These are phyloP conservation scores for Girardinus metallicus DNA, from an alignment of 2,797 vertebrate species.

Conservation along the genomic window DNA sequence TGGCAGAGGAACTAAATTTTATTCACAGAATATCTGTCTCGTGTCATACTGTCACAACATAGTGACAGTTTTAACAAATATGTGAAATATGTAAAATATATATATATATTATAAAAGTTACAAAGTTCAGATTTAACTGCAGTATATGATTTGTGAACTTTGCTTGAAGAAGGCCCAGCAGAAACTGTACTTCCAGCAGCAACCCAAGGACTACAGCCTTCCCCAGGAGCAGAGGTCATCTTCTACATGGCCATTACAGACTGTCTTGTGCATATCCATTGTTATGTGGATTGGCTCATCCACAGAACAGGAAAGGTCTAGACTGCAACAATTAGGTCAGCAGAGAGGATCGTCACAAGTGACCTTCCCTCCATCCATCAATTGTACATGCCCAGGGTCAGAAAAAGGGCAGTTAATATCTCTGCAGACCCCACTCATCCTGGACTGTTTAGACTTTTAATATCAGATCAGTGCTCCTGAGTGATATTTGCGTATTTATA, in stretches of 20 bases:
- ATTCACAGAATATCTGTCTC: no score
- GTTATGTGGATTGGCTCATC: not conserved
- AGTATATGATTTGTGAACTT: no score
- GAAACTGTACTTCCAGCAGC: not conserved
- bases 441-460: not conserved
- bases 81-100: no score
- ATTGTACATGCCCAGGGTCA: not conserved
- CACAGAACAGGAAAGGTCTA: not conserved
- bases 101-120: no score
- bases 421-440: not conserved
- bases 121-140: no score
- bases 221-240: not conserved
- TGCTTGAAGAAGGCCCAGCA: not conserved
- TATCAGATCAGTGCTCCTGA: not conserved
- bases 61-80: no score
- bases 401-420: not conserved
- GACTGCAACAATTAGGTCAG: not conserved
- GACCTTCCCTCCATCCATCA: not conserved
- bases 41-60: no score
- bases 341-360: no score
- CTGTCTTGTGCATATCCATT: not conserved
- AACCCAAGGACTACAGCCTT: not conserved
- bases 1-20: no score
- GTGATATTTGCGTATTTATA: no score
- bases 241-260: not conserved